phyloP scores from a whole-genome alignment of 2,888 invertebrate species.

The Spatulosminthurus flaviceps region DNA sequence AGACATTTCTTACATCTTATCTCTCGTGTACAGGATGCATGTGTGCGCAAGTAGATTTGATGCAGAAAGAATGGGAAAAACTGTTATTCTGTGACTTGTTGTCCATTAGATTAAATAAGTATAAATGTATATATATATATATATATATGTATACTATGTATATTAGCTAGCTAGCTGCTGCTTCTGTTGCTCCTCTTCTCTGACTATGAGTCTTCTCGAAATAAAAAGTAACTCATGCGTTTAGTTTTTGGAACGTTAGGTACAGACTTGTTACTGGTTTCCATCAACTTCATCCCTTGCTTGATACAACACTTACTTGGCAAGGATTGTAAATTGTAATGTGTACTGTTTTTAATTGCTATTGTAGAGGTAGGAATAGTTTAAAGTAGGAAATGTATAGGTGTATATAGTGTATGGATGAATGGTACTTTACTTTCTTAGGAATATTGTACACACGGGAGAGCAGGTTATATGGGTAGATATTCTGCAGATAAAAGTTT shows the following conservation, averaged over 20 bases:
- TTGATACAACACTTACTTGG: slow-evolving; percentile 18
- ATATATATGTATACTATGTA: no score
- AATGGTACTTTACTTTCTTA: neutral
- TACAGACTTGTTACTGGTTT: neutral
- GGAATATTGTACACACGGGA: neutral
- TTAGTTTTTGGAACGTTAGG: slow-evolving; percentile 9
- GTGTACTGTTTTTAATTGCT: neutral
- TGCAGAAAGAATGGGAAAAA: neutral
- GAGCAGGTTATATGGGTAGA: neutral
- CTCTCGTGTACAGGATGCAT: no score
- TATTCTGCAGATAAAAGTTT: neutral
- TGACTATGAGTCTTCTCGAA: neutral
- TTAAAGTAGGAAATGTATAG: no score
- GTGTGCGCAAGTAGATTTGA: no score
- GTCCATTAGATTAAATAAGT: no score
- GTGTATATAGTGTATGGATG: neutral
- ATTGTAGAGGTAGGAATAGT: no score
- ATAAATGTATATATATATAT: no score
- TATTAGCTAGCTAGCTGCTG: no score
- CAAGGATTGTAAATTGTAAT: neutral
- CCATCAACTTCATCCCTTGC: neutral
- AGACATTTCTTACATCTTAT: no score
- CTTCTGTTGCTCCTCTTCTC: neutral
- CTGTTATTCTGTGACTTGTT: neutral
- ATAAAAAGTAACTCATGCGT: slow-evolving; percentile 6